Conservation (phyloP, 1,140 invertebrate species). For the Calephelis nemesis region DNA sequence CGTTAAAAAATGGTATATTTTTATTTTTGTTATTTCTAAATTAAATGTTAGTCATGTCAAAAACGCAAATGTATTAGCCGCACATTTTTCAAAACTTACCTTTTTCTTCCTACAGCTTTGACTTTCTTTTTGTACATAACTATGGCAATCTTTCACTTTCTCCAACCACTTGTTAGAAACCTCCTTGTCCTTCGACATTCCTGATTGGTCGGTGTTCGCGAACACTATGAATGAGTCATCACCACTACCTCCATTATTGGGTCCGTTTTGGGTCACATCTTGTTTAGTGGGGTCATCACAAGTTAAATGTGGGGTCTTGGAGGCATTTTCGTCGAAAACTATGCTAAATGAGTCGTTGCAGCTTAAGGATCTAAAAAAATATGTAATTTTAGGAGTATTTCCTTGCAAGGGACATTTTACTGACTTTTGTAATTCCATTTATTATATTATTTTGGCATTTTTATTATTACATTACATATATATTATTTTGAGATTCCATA, state of each 20-base stretch:
- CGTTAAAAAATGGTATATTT: too few relatives aligned
- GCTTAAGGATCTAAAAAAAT: slow-evolving; percentile 58
- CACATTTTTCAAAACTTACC: slow-evolving; percentile 35
- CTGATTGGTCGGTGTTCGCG: slow-evolving; percentile 49
- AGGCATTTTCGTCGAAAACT: slow-evolving; percentile 57
- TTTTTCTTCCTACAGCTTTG: slow-evolving; percentile 51
- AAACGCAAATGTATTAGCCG: too few relatives aligned
- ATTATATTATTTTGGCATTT: too few relatives aligned
- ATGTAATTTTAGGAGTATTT: too few relatives aligned
- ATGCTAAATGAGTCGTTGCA: slow-evolving; percentile 73
- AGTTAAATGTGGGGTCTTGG: slow-evolving; percentile 20
- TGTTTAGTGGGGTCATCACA: slow-evolving; percentile 25
- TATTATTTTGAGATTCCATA: too few relatives aligned
- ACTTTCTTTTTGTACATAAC: slow-evolving; percentile 39
- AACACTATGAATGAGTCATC: slow-evolving; percentile 83
- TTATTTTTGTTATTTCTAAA: too few relatives aligned
- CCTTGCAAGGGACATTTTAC: too few relatives aligned
- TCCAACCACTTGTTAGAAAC: slow-evolving; percentile 50
- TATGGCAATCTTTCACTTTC: slow-evolving; percentile 50
- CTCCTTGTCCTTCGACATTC: slow-evolving; percentile 34
- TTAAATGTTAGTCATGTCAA: too few relatives aligned
- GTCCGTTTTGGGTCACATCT: slow-evolving; percentile 22
- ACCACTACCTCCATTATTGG: slow-evolving; percentile 30
- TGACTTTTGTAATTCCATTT: too few relatives aligned
- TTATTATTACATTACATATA: too few relatives aligned